Conservation (phyloP, 2,113 vertebrate genomes). For the Chloropsis hardwickii region DNA sequence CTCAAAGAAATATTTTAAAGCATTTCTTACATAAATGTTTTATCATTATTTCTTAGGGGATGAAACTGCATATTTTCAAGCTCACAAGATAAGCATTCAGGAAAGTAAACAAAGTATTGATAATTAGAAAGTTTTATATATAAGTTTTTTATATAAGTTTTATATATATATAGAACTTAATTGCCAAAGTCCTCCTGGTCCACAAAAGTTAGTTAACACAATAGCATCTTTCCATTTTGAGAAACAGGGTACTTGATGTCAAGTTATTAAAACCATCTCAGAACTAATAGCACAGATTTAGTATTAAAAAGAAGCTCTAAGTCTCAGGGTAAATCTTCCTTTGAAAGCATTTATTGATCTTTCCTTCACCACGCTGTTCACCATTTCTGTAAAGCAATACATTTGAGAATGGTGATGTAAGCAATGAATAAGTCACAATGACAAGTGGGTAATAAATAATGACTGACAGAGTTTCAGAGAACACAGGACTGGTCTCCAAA, state of each 20-base stretch:
- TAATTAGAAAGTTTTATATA: background rate
- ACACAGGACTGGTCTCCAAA: background rate
- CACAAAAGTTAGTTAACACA: background rate
- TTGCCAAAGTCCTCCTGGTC: background rate
- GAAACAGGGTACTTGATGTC: background rate
- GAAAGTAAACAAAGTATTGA: background rate
- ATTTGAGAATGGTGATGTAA: conserved; percentile 61
- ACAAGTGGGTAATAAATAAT: conserved; percentile 64
- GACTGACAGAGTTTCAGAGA: conserved; percentile 37
- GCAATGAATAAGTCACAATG: conserved; percentile 61
- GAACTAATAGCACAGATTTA: conserved; percentile 15
- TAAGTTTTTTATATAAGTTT: too few relatives aligned
- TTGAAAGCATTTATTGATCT: conserved; percentile 67
- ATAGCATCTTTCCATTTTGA: background rate
- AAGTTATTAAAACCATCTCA: conserved; percentile 18
- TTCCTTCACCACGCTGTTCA: conserved; percentile 6
- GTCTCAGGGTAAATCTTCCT: conserved; percentile 43
- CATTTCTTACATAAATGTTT: background rate
- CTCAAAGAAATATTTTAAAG: background rate
- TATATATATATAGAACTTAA: too few relatives aligned
- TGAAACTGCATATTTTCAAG: background rate
- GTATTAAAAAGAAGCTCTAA: conserved; percentile 45
- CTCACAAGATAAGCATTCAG: background rate
- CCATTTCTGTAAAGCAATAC: conserved; percentile 56
- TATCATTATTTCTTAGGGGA: background rate